These are phyloP conservation scores for Eupithecia vulgata DNA, from an alignment of 2,888 invertebrate genomes.

Conservation along the genomic window DNA sequence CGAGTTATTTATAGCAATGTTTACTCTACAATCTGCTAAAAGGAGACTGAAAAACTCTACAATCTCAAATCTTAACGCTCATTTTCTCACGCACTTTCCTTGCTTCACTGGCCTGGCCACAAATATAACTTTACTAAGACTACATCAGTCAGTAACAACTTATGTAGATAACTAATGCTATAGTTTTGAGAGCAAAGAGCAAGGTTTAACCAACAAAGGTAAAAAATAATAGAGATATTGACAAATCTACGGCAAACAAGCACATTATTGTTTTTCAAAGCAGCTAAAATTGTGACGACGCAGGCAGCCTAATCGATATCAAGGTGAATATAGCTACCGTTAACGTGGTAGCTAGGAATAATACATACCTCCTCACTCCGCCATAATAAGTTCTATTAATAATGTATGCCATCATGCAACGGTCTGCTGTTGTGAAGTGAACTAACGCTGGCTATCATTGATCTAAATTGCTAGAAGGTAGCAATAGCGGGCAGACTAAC, in stretches of 20 bases:
- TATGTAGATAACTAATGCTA: not conserved
- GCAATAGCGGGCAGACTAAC: conserved; percentile 34
- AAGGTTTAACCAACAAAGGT: not conserved
- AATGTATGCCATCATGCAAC: conserved; percentile 71
- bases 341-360: conserved; percentile 54
- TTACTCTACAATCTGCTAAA: conserved; percentile 57
- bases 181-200: not conserved
- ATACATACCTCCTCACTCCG: conserved; percentile 47
- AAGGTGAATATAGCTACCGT: conserved; percentile 66
- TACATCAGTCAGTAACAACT: not conserved
- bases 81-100: conserved; percentile 27
- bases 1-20: conserved; percentile 63
- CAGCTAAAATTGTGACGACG: conserved; percentile 30
- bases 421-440: conserved; percentile 60
- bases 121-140: not conserved
- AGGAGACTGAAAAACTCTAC: conserved; percentile 40
- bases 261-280: conserved; percentile 13
- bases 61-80: conserved; percentile 40
- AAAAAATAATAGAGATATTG: not conserved
- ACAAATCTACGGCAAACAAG: not conserved
- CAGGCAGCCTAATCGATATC: conserved; percentile 64
- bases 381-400: conserved; percentile 67
- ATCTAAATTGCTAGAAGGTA: conserved; percentile 35
- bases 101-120: not conserved
- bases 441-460: conserved; percentile 50